Conservation (phyloP, 64 coral and sea anemone genomes). For the Actinia tenebrosa region DNA sequence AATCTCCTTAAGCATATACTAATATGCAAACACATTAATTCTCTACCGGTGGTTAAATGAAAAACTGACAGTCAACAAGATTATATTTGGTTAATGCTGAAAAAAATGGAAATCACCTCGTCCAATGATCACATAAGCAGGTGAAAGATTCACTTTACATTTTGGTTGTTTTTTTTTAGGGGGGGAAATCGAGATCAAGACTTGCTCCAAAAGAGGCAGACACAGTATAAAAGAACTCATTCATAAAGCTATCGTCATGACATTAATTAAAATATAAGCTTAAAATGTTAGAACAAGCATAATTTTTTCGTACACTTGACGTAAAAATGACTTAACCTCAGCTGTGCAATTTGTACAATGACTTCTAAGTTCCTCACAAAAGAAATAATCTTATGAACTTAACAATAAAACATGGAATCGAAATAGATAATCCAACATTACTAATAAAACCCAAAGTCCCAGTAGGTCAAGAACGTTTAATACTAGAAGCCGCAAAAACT, state of each 20-base stretch:
- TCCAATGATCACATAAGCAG: neutral
- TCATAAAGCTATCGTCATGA: neutral
- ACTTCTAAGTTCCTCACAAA: neutral
- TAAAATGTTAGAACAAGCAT: neutral
- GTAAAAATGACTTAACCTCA: neutral
- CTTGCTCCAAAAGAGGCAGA: too few relatives aligned
- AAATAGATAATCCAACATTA: neutral
- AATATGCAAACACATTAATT: neutral
- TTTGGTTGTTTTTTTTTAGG: neutral
- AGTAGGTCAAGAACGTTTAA: neutral
- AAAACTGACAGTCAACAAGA: neutral
- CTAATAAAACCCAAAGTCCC: neutral
- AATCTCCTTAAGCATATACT: neutral
- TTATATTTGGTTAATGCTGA: neutral
- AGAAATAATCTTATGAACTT: neutral
- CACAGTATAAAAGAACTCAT: neutral
- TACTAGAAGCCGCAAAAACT: neutral
- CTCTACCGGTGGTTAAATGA: neutral
- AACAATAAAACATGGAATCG: neutral
- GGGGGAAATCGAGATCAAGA: too few relatives aligned
- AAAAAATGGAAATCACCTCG: neutral
- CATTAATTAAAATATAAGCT: neutral
- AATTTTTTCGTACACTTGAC: neutral
- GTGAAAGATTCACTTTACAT: neutral
- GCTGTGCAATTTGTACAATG: neutral